Evolutionary conservation across 1,140 invertebrate species (phyloP).

Genomic region (Leptinotarsa lineolata): DNA sequence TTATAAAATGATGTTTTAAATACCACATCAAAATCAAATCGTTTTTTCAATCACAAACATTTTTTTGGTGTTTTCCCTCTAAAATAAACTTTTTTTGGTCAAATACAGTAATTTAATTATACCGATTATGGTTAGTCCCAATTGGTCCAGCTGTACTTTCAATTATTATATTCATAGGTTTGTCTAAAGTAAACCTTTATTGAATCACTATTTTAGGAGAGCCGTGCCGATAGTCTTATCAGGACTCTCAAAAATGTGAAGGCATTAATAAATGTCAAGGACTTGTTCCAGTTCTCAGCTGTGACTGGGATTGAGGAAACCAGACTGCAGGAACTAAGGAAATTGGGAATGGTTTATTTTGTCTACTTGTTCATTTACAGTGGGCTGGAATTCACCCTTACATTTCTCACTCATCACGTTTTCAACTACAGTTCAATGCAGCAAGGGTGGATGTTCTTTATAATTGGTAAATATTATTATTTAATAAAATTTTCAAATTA

Average conservation of each 20-base stretch:
- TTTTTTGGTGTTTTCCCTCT: neutral
- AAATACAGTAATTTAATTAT: too few relatives aligned
- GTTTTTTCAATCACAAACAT: neutral
- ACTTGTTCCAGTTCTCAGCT: slow-evolving; percentile 66
- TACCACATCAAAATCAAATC: too few relatives aligned
- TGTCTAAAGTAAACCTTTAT: too few relatives aligned
- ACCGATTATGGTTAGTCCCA: too few relatives aligned
- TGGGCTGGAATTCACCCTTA: slow-evolving; percentile 96
- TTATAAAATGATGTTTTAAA: too few relatives aligned
- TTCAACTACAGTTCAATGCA: slow-evolving; percentile 93
- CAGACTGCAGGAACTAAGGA: slow-evolving; percentile 69
- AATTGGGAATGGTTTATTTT: slow-evolving; percentile 88
- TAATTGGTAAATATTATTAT: slow-evolving; percentile 70
- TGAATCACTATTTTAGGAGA: slow-evolving; percentile 61
- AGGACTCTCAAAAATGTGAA: slow-evolving; percentile 72
- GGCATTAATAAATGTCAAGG: slow-evolving; percentile 67
- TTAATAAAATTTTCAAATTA: too few relatives aligned
- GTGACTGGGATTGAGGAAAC: slow-evolving; percentile 63
- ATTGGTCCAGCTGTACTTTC: neutral
- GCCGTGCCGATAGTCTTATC: slow-evolving; percentile 64
- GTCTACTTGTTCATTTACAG: slow-evolving; percentile 96
- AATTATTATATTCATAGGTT: slow-evolving; percentile 3
- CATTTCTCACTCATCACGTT: slow-evolving; percentile 92
- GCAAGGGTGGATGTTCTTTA: slow-evolving; percentile 97
- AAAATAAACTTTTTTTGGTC: too few relatives aligned